Evolutionary conservation across 2,113 vertebrate species (phyloP).

Genomic region (Circaetus cinerascens): DNA sequence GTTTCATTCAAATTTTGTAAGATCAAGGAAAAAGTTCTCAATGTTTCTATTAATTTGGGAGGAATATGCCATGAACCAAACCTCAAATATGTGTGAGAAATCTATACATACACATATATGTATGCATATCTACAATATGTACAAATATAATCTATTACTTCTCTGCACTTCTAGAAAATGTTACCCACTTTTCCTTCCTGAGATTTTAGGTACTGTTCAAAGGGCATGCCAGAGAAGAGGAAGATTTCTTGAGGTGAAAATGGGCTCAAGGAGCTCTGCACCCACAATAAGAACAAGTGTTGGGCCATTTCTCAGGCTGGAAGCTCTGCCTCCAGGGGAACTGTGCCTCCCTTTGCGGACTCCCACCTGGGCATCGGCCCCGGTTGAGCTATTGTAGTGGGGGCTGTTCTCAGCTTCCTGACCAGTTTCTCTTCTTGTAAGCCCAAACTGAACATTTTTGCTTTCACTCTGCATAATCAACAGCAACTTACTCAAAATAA

Average conservation of each 20-base stretch:
- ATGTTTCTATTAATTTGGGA: not conserved
- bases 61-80: not conserved
- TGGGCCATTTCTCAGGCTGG: constrained; percentile 1
- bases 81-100: not conserved
- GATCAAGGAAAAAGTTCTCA: not conserved
- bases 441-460: not conserved
- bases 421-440: not conserved
- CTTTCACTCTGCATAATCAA: not conserved
- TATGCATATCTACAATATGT: not conserved
- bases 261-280: not conserved
- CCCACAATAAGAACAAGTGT: not conserved
- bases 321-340: not conserved
- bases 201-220: not conserved
- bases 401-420: not conserved
- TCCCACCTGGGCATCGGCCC: not conserved
- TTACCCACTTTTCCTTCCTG: not conserved
- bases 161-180: not conserved
- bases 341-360: not conserved
- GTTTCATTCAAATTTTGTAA: not conserved
- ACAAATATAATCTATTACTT: not conserved
- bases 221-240: not conserved
- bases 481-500: not conserved
- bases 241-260: not conserved
- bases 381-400: not conserved
- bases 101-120: not conserved